These are phyloP conservation scores for Zele albiditarsus DNA, from an alignment of 2,888 invertebrate genomes.

Conservation along the genomic window DNA sequence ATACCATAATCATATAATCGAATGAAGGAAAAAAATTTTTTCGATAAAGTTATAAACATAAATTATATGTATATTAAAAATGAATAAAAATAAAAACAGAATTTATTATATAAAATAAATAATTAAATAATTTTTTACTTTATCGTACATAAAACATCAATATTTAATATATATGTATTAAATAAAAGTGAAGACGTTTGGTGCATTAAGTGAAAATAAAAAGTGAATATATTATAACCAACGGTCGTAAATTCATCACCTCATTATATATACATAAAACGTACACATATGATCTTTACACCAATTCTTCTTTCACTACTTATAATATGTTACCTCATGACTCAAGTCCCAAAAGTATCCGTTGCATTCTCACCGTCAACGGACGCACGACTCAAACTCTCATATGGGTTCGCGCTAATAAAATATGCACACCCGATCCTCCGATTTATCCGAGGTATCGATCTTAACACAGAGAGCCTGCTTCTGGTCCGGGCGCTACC, in stretches of 20 bases:
- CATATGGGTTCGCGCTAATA: conserved; percentile 48
- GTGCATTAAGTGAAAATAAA: conserved; percentile 7
- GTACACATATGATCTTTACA: not conserved
- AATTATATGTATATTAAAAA: not conserved
- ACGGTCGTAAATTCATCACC: conserved; percentile 23
- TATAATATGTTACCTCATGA: conserved; percentile 7
- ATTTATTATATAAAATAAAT: not conserved
- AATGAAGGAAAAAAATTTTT: not conserved
- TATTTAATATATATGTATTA: conserved; percentile 11
- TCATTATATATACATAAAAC: conserved; percentile 3
- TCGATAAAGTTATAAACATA: not conserved
- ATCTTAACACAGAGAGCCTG: conserved; percentile 46
- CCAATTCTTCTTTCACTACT: conserved; percentile 9
- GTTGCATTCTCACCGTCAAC: conserved; percentile 33
- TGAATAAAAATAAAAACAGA: not conserved
- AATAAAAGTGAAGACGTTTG: conserved; percentile 6
- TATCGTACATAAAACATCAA: conserved; percentile 2
- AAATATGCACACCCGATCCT: conserved; percentile 55
- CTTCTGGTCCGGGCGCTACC: conserved; percentile 41
- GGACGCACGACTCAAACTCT: conserved; percentile 29
- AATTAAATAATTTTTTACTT: not conserved
- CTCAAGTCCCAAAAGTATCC: conserved; percentile 20
- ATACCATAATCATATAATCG: not conserved
- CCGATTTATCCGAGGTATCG: conserved; percentile 52
- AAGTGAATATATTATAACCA: conserved; percentile 16